Conservation (phyloP, 2,113 vertebrate genomes). For the Sphyrna mokarran region DNA sequence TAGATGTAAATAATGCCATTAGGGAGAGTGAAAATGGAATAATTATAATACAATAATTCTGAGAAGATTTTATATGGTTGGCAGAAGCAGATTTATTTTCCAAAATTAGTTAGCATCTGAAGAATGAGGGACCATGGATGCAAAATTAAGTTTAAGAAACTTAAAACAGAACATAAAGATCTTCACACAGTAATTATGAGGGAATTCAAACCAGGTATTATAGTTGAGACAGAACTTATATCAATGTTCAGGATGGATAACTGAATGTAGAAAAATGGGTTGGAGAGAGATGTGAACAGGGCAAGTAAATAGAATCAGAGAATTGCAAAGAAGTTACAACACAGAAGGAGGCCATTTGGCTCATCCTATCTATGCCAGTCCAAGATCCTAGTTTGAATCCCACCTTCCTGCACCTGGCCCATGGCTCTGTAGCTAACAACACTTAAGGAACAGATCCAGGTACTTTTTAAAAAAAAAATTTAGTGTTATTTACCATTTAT, state of each 20-base stretch:
- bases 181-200: neutral
- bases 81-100: neutral
- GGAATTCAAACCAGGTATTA: neutral
- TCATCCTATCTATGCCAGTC: too few species aligned
- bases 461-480: too few species aligned
- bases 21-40: neutral
- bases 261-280: neutral
- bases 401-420: too few species aligned
- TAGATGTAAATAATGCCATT: neutral
- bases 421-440: too few species aligned
- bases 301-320: neutral
- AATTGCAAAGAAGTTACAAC: too few species aligned
- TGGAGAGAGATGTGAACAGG: neutral
- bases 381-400: too few species aligned
- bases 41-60: neutral
- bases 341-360: too few species aligned
- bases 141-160: neutral
- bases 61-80: neutral
- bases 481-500: too few species aligned
- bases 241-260: neutral
- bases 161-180: neutral
- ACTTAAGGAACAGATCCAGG: too few species aligned
- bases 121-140: neutral
- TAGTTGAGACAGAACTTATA: neutral
- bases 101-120: neutral